Evolutionary conservation across 2,888 invertebrate genomes (phyloP).

Genomic region (Eristalis arbustorum): DNA sequence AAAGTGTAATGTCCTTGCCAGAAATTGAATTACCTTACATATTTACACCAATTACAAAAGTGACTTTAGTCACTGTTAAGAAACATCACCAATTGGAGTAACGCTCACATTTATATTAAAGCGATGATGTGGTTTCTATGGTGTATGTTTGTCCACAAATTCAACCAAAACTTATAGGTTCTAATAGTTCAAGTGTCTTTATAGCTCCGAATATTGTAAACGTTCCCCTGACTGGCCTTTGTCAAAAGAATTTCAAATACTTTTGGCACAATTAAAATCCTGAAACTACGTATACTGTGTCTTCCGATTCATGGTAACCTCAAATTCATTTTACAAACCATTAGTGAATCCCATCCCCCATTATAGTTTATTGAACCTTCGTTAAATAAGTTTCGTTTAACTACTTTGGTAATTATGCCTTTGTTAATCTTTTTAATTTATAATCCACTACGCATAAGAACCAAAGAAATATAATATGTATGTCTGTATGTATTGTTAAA

Average conservation of each 20-base stretch:
- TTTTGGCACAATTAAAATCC: neutral
- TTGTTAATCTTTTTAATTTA: neutral
- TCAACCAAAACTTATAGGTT: too few species aligned
- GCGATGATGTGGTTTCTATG: too few species aligned
- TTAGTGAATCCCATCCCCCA: neutral
- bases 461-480: conserved; percentile 51
- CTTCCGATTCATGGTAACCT: neutral
- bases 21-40: too few species aligned
- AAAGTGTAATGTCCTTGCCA: too few species aligned
- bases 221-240: too few species aligned
- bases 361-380: neutral
- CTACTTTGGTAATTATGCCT: neutral
- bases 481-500: conserved; percentile 24
- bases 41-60: too few species aligned
- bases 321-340: neutral
- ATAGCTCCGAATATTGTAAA: too few species aligned
- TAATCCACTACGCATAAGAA: conserved; percentile 21
- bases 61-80: too few species aligned
- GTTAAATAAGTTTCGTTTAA: neutral
- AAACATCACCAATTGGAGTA: too few species aligned
- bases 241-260: neutral
- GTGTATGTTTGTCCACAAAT: too few species aligned
- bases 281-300: neutral
- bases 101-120: too few species aligned
- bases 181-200: too few species aligned